Evolutionary conservation across 2,113 vertebrate species (phyloP).

Genomic region (Hucho hucho): DNA sequence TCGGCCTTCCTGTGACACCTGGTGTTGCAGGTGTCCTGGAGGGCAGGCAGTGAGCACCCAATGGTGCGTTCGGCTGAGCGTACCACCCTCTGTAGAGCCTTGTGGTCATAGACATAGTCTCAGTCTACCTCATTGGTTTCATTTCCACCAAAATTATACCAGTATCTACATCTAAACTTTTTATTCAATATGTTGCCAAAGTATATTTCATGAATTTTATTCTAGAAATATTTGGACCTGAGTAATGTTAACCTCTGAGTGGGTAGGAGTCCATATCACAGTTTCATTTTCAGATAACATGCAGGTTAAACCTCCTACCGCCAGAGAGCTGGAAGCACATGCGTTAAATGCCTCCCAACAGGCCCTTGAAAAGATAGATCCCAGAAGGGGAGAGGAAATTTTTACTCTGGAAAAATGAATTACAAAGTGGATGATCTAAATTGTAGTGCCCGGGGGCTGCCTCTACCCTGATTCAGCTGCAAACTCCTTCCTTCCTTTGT

Average conservation of each 20-base stretch:
- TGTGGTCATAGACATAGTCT: too few relatives aligned
- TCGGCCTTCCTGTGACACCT: too few relatives aligned
- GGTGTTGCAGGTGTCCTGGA: too few relatives aligned
- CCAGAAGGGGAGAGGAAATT: slow-evolving; percentile 28
- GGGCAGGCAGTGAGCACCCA: too few relatives aligned
- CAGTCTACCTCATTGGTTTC: too few relatives aligned
- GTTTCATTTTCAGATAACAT: background rate
- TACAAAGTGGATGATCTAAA: slow-evolving; percentile 54
- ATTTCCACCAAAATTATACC: too few relatives aligned
- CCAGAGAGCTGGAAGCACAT: background rate
- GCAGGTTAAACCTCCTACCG: background rate
- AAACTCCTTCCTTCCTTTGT: background rate
- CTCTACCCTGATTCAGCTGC: slow-evolving; percentile 2
- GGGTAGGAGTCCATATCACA: background rate
- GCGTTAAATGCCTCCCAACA: background rate
- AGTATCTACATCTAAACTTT: too few relatives aligned
- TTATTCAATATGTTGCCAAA: too few relatives aligned
- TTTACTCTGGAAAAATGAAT: slow-evolving; percentile 29
- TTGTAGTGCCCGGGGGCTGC: slow-evolving; percentile 31
- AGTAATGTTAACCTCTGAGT: background rate
- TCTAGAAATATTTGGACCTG: background rate
- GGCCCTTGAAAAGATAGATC: slow-evolving; percentile 8
- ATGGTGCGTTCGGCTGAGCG: too few relatives aligned
- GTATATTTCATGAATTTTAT: too few relatives aligned
- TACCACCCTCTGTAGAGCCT: too few relatives aligned